Percentiles rank a stretch among this genome's conserved stretches.
These are phyloP conservation scores for Coendou prehensilis DNA, from an alignment of 2,797 vertebrate species.

Conservation along the genomic window DNA sequence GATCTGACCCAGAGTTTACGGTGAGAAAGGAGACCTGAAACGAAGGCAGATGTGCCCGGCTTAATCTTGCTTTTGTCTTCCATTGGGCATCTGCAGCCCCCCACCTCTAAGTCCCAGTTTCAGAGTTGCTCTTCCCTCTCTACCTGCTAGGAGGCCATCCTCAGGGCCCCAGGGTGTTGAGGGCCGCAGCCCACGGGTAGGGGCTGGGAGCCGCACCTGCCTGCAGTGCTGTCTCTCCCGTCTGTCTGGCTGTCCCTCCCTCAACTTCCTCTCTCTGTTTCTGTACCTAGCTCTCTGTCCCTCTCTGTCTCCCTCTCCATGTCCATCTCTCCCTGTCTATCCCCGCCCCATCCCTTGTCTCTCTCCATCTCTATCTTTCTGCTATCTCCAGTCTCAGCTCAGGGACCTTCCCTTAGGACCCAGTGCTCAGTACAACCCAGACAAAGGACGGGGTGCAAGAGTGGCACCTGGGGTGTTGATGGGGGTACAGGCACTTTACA, in stretches of 20 bases:
- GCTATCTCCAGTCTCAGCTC: background rate
- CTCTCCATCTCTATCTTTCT: background rate
- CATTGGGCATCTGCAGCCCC: background rate
- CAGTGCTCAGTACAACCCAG: background rate
- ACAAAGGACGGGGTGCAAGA: no score
- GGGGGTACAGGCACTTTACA: background rate
- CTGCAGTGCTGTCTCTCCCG: background rate
- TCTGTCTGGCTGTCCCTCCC: no score
- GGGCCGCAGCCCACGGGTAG: background rate
- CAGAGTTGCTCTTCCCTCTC: background rate
- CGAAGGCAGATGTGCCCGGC: background rate
- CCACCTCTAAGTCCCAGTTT: background rate
- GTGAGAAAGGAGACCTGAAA: background rate
- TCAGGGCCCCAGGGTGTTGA: background rate
- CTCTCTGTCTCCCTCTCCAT: background rate
- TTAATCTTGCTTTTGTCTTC: background rate
- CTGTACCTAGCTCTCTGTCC: no score
- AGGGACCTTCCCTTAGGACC: background rate
- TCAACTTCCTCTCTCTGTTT: background rate
- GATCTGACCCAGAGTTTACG: background rate
- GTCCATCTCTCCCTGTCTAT: no score
- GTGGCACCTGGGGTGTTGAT: background rate
- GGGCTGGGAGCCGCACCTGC: background rate
- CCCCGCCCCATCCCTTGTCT: background rate
- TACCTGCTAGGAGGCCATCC: background rate